Conservation (phyloP, 2,797 vertebrate genomes). For the Florisuga fusca region DNA sequence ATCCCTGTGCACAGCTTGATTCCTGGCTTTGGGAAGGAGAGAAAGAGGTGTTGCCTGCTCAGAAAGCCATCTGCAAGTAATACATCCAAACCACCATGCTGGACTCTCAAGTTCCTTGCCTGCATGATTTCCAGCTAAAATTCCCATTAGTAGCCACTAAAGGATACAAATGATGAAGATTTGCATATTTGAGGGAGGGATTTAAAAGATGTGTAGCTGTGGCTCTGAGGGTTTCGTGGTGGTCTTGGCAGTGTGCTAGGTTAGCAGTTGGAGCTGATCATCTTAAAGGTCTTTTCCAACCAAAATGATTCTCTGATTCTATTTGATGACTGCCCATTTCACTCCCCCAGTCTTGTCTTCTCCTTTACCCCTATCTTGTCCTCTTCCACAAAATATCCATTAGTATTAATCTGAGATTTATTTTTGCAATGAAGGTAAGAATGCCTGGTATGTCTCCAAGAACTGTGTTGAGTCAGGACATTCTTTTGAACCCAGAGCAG, state of each 20-base stretch:
- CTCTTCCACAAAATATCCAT: not conserved
- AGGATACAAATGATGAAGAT: not conserved
- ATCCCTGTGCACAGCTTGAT: not conserved
- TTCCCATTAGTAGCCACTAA: not conserved
- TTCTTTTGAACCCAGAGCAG: not conserved
- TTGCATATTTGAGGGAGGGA: not conserved
- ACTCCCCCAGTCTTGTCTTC: not conserved
- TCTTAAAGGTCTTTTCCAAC: too few relatives aligned
- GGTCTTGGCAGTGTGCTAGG: too few relatives aligned
- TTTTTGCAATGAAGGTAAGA: not conserved
- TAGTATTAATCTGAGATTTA: not conserved
- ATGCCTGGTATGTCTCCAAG: not conserved
- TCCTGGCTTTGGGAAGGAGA: not conserved
- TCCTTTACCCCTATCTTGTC: not conserved
- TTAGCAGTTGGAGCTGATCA: too few relatives aligned
- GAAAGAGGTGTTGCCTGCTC: not conserved
- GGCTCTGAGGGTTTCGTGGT: too few relatives aligned
- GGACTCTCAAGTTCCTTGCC: not conserved
- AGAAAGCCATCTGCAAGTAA: not conserved
- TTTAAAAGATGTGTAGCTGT: too few relatives aligned
- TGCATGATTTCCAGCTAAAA: not conserved
- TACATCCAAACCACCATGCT: not conserved
- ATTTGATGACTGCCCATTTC: not conserved
- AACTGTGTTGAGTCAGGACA: not conserved
- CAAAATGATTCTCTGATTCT: too few relatives aligned